A percentile compares a stretch with the other conserved stretches of the same genome.
Evolutionary conservation across 2,113 vertebrate species (phyloP).

Genomic region (Turnix velox): DNA sequence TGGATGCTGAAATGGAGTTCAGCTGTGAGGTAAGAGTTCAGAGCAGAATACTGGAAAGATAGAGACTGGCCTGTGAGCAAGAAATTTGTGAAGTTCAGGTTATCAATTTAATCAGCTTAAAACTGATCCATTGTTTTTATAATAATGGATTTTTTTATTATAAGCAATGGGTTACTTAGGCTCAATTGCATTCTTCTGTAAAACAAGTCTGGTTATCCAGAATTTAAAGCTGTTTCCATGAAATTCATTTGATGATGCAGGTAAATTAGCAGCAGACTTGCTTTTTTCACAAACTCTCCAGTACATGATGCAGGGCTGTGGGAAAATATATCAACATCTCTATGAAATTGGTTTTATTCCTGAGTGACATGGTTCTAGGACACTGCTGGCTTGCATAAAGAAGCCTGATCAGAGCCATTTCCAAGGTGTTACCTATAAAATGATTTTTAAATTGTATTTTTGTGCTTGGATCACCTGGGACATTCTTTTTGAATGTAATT

Average conservation of each 20-base stretch:
- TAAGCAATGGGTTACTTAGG: not conserved
- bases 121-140: not conserved
- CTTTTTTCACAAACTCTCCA: not conserved
- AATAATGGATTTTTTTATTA: too few relatives aligned
- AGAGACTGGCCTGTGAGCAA: not conserved
- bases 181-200: not conserved
- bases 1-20: constrained; percentile 94
- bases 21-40: constrained; percentile 83
- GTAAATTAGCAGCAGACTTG: not conserved
- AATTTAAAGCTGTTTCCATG: not conserved
- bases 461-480: not conserved
- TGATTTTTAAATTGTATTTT: not conserved
- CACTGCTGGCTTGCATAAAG: not conserved
- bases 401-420: not conserved
- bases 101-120: not conserved
- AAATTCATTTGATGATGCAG: not conserved
- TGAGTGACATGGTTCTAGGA: not conserved
- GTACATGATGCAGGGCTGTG: not conserved
- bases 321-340: not conserved
- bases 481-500: not conserved
- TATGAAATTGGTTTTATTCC: not conserved
- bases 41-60: not conserved
- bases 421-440: not conserved
- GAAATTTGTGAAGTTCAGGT: not conserved
- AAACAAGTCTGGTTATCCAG: not conserved